Percentiles rank a stretch among this genome's conserved stretches.
Conservation (phyloP, 1,140 invertebrate genomes). For the Heterodera schachtii region DNA sequence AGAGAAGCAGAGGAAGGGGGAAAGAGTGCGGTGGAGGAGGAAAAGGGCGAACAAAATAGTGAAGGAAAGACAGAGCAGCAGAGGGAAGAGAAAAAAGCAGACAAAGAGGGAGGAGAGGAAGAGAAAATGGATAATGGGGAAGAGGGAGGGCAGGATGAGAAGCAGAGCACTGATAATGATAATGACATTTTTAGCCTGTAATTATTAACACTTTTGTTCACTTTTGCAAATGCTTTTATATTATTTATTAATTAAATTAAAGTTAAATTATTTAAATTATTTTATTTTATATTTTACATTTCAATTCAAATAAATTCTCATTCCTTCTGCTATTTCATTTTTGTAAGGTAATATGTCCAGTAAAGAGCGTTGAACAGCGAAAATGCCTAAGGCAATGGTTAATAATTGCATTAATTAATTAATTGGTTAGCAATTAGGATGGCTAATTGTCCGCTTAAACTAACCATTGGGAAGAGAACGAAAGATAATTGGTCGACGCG, state of each 20-base stretch:
- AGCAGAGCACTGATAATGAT: not conserved
- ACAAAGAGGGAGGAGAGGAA: not conserved
- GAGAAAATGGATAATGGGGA: not conserved
- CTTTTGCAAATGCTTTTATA: too few relatives aligned
- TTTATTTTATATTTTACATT: not conserved
- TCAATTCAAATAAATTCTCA: not conserved
- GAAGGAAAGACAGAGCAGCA: not conserved
- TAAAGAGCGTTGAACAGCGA: conserved; percentile 83
- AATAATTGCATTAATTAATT: not conserved
- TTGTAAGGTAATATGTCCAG: conserved; percentile 71
- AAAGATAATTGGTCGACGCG: conserved; percentile 45
- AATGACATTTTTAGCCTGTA: too few relatives aligned
- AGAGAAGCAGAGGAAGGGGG: not conserved
- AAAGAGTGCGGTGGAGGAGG: not conserved
- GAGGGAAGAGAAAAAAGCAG: not conserved
- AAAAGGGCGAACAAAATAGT: not conserved
- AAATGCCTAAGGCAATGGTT: conserved; percentile 70
- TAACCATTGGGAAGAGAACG: conserved; percentile 49
- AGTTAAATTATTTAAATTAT: not conserved
- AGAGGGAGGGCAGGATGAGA: not conserved
- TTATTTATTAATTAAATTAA: too few relatives aligned
- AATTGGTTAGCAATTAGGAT: not conserved
- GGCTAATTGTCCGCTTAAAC: conserved; percentile 13
- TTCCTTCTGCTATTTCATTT: conserved; percentile 14
- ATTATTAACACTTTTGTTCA: too few relatives aligned